Percentiles rank a stretch among this genome's conserved stretches.
These are phyloP conservation scores for Ceratina japonica DNA, from an alignment of 1,140 invertebrate species.

Conservation along the genomic window DNA sequence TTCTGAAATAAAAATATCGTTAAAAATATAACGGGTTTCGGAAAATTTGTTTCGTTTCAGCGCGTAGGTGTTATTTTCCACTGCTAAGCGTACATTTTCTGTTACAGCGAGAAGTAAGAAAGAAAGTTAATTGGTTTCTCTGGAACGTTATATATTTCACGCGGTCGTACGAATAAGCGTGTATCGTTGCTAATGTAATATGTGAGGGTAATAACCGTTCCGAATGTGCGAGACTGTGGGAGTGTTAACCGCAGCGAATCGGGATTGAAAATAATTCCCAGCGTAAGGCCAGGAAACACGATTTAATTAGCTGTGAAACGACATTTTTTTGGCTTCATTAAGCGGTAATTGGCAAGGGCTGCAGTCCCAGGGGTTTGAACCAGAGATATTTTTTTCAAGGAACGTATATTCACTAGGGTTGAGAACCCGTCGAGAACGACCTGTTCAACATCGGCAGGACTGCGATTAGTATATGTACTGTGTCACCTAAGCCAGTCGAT, in stretches of 20 bases:
- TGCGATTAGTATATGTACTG: too few species aligned
- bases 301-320: constrained; percentile 40
- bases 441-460: background rate
- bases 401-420: constrained; percentile 3
- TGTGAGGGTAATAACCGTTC: constrained; percentile 31
- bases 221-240: background rate
- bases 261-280: constrained; percentile 39
- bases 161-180: constrained; percentile 3
- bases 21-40: too few species aligned
- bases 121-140: constrained; percentile 30
- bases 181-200: constrained; percentile 10
- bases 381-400: background rate
- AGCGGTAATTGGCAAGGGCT: constrained; percentile 15
- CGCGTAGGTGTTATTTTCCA: background rate
- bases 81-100: background rate
- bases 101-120: background rate
- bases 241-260: background rate
- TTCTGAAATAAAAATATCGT: too few species aligned
- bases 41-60: background rate
- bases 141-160: constrained; percentile 1
- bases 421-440: background rate
- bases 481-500: too few species aligned
- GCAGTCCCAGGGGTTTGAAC: background rate
- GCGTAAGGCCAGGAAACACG: background rate
- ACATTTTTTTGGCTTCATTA: constrained; percentile 33